Base-by-base conservation (phyloP, 2,113 vertebrate species). In the Tilapia sparmanii region DNA sequence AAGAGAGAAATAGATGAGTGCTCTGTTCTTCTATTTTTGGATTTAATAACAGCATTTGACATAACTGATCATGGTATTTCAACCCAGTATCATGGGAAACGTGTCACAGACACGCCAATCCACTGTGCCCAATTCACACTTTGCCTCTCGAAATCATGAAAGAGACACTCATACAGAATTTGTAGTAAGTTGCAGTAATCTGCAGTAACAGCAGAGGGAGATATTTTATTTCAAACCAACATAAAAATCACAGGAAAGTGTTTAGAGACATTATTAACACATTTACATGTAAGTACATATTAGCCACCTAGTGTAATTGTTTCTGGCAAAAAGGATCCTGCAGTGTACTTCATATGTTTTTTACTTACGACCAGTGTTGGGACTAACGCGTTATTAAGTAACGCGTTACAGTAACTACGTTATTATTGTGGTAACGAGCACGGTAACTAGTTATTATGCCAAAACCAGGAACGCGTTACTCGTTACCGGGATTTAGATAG, bases 71-170 rank as follows among this genome's bases (percentile, higher is more conserved):
- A 24, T 42, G 12, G 63, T 71, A 71, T 71, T 22, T 35, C 18
- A 35, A 66, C 31, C 31, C 61, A 66, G 10, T 12, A 0, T 35
- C 61, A 35, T 1, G 0, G 0, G 6, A 66, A 35, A 35, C 31
- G 0, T 66, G 31, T 66, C 35, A 0, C 31, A 35, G 61, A 8
- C 31, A 66, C 0, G 1, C 3, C 31, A 35, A 35, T 66, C 31
- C 31, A 35, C 31, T 2, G 0, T 66, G 61, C 0, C 61, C 1
- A n/a, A 12, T 66, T 66, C 0, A 0, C 31, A 35, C 6, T n/a
- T 35, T 35, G 31, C 61, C 12, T 35, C 31, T 66, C 0, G 0
- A 66, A 66, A 66, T 35, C 6, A n/a, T 2, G 31, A 66, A 35
- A 35, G 6, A 35, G 6, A 66, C 35, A 66, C 10, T n/a, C 31